Percentiles rank a stretch among this genome's conserved stretches.
These are phyloP conservation scores for Coracopsis vasa DNA, from an alignment of 2,113 vertebrate genomes.

Conservation along the genomic window DNA sequence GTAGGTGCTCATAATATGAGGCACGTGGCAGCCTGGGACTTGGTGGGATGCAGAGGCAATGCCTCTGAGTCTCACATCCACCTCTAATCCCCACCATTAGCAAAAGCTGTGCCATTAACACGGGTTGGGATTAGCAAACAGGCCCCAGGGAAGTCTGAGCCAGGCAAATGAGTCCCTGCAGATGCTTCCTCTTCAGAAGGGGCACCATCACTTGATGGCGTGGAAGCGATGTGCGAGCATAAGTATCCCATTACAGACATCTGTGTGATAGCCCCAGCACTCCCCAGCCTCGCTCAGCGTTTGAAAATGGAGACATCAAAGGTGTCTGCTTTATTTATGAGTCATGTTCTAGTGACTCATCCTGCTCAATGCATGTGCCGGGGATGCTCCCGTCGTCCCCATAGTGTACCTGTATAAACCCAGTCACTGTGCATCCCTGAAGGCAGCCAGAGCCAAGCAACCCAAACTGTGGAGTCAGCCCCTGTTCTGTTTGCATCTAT, in stretches of 20 bases:
- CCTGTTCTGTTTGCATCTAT: background rate
- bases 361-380: background rate
- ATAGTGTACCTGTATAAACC: background rate
- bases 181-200: background rate
- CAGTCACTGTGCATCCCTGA: background rate
- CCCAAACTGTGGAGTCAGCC: accelerated
- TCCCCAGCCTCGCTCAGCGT: background rate
- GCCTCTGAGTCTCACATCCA: background rate
- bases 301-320: background rate
- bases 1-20: accelerated
- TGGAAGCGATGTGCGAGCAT: background rate
- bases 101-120: background rate
- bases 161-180: background rate
- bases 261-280: background rate
- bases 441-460: background rate
- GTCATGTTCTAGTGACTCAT: background rate
- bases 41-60: background rate
- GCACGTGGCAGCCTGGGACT: background rate
- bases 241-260: background rate
- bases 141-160: background rate
- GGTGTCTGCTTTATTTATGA: background rate
- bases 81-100: background rate
- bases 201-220: accelerated
- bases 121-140: background rate
- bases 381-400: background rate